Base-by-base conservation (phyloP, 2,888 invertebrate genomes). In the Papilio demoleus region DNA sequence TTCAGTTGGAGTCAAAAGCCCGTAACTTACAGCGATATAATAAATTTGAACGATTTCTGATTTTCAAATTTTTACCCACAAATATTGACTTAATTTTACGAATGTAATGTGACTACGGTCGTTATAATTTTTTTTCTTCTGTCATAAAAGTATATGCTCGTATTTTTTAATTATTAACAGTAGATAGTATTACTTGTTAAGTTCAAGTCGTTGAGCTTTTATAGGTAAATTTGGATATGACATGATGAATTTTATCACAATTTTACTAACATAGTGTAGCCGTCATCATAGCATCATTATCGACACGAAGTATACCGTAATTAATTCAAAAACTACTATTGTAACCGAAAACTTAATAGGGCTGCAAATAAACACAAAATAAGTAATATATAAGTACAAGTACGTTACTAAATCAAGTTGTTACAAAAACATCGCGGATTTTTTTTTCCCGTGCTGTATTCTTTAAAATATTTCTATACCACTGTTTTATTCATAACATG, bases 401-500 rank as follows among this genome's bases (percentile, higher is more conserved):
- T 56, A 17, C 3, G 31, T 14, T 56, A 36, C 19, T 58, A 19
- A 17, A 19, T 34, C 6, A 34, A 19, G 1, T 17, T 8, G 11
- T 34, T 36, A 27, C 50, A 22, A 27, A 42, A 27, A n/a, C n/a
- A 14, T 53, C 19, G 59, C 50, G n/a, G 12, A 60, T 19, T 19
- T 59, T 64, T 71, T 69, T 71, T 63, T 42, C 60, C 22, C 59
- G 17, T 19, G 17, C 68, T 61, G 31, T 27, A 53, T 65, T 61
- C 64, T 67, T 69, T 19, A 56, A 19, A 17, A 68, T 73, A 71
- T 70, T 76, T 70, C 58, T 24, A 68, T 70, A 72, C 67, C 63
- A 73, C 69, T 72, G 50, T 70, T 73, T 71, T 70, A 71, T 74
- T 73, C 71, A 71, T 72, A 63, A 31, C 40, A 63, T 71, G 61